phyloP scores from a whole-genome alignment of 1,140 invertebrate species.

The Myzus persicae region DNA sequence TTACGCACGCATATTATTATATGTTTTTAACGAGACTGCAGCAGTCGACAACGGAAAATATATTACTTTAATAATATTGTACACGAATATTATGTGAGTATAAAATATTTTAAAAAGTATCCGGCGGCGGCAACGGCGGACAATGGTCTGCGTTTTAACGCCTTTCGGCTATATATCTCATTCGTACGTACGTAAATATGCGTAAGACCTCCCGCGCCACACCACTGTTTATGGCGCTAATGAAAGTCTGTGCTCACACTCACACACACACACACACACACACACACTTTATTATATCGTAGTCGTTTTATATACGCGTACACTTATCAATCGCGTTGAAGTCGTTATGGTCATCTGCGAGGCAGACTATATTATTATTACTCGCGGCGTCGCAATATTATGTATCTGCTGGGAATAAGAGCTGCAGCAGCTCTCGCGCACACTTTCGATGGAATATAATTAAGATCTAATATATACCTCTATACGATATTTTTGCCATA shows the following conservation, averaged over 20 bases:
- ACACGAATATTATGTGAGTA: not conserved
- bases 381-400: too few relatives aligned
- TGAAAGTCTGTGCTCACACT: not conserved
- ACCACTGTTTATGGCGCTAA: conserved; percentile 8
- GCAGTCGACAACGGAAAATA: not conserved
- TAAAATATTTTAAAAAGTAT: not conserved
- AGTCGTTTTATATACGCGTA: too few relatives aligned
- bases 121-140: not conserved
- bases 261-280: too few relatives aligned
- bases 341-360: not conserved
- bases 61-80: not conserved
- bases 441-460: not conserved
- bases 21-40: conserved; percentile 29
- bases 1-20: conserved; percentile 2
- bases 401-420: not conserved
- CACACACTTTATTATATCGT: not conserved
- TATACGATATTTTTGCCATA: not conserved
- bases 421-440: not conserved
- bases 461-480: not conserved
- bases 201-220: not conserved
- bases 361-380: not conserved
- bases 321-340: not conserved
- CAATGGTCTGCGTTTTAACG: conserved; percentile 33
- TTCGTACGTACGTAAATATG: not conserved
- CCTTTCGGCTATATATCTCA: not conserved